These are phyloP conservation scores for Drosophila putrida DNA, from an alignment of 2,888 invertebrate species.

Conservation along the genomic window DNA sequence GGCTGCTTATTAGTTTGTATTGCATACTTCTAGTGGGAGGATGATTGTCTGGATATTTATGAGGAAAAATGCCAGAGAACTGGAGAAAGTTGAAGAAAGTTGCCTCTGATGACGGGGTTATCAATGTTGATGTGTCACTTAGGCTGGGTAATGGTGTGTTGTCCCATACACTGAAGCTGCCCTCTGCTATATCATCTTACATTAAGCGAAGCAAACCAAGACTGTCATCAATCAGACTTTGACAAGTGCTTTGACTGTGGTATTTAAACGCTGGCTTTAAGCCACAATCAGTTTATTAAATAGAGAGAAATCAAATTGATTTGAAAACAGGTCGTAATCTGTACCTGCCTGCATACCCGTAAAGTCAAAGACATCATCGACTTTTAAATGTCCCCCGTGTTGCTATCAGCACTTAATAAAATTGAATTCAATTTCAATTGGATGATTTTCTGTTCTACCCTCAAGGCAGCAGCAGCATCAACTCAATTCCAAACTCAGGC, in stretches of 20 bases:
- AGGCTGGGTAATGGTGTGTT: conserved; percentile 61
- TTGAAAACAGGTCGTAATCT: conserved; percentile 28
- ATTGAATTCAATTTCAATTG: conserved; percentile 83
- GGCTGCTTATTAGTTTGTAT: conserved; percentile 76
- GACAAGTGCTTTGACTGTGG: conserved; percentile 56
- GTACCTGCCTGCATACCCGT: conserved; percentile 45
- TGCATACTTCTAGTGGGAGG: conserved; percentile 51
- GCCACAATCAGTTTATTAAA: conserved; percentile 47
- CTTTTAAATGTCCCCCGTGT: conserved; percentile 41
- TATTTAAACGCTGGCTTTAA: conserved; percentile 63
- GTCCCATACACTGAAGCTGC: conserved; percentile 1
- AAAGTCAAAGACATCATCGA: conserved; percentile 17
- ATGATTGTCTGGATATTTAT: conserved; percentile 74
- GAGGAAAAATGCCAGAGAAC: conserved; percentile 61
- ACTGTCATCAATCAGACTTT: conserved; percentile 71
- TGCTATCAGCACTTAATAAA: conserved; percentile 83
- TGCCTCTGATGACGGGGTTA: conserved; percentile 44
- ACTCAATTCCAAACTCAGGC: conserved; percentile 8
- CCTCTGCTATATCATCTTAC: conserved; percentile 34
- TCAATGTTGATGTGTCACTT: conserved; percentile 72
- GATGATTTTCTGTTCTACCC: conserved; percentile 58
- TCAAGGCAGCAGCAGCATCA: conserved; percentile 8
- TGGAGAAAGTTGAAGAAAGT: conserved; percentile 19
- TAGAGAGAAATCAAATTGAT: conserved; percentile 52
- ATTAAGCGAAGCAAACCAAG: conserved; percentile 32